Conservation (phyloP, 2,113 vertebrate genomes). For the Arizona elegans region DNA sequence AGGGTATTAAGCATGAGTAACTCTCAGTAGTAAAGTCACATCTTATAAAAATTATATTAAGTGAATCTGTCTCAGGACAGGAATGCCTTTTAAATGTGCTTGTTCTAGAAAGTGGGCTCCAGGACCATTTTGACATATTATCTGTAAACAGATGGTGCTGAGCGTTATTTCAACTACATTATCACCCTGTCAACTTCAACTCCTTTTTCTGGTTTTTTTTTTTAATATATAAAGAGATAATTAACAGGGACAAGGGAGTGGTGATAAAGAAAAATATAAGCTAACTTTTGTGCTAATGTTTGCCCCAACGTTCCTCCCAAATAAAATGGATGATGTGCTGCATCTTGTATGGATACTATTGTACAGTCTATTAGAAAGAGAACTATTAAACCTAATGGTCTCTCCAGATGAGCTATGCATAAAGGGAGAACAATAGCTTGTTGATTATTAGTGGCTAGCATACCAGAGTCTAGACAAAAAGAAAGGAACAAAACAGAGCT, state of each 20-base stretch:
- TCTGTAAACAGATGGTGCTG: neutral
- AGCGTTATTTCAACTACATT: neutral
- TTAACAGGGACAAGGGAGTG: constrained; percentile 19
- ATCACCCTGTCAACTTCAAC: neutral
- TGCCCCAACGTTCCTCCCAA: constrained; percentile 26
- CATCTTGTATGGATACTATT: constrained; percentile 54
- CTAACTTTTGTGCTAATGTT: constrained; percentile 45
- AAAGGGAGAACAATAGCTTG: constrained; percentile 14
- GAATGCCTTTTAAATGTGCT: neutral
- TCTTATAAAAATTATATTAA: neutral
- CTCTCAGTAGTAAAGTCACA: neutral
- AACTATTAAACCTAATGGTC: neutral
- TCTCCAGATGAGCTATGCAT: neutral
- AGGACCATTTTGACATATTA: constrained; percentile 38
- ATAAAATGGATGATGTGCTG: constrained; percentile 55
- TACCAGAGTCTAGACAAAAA: constrained; percentile 47
- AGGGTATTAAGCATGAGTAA: neutral
- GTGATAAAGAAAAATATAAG: constrained; percentile 29
- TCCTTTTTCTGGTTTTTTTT: constrained; percentile 11
- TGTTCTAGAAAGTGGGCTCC: neutral
- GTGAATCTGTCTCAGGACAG: neutral
- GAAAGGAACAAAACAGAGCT: constrained; percentile 50
- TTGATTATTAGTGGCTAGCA: constrained; percentile 43
- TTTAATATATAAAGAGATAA: constrained; percentile 25
- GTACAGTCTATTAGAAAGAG: neutral